Base-by-base conservation (phyloP, 2,888 invertebrate genomes). In the Pyrocoelia pectoralis region DNA sequence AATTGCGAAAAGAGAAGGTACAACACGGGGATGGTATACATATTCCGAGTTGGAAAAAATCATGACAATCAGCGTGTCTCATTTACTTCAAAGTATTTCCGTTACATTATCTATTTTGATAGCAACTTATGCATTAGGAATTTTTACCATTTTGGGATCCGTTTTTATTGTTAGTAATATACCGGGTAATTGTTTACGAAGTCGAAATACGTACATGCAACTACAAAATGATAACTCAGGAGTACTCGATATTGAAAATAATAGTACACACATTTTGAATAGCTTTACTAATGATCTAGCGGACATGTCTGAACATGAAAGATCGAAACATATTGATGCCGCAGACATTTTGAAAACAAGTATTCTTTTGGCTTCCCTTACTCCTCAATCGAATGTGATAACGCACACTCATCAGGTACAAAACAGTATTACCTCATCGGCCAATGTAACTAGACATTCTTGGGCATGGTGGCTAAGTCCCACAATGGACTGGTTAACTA, bases 21-120 rank as follows among this genome's bases (percentile, higher is more conserved):
- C 80, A 28, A 82, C 85, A 67, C 86, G 94, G 17, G 94, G 94
- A 1, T 93, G 91, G 89, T 90, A 91, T 75, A 93, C 94, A 0
- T 95, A 95, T 77, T 85, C 89, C 0, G 95, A 95, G 83, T 82
- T 95, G 56, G 82, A 85, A 69, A 87, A 85, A 64, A 74, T 89
- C 17, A 76, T 86, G 52, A 80, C 82, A 58, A 74, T 84, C 56
- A 84, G 84, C 61, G 72, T 85, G 43, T 71, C 82, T 17, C 77
- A 82, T n/a, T 69, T 88, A 12, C 76, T 85, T 18, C 83, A 85
- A 61, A 82, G 83, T 46, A 63, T 87, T 40, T 69, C 85, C 12
- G 83, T 84, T 57, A 81, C 89, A 55, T 83, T 87, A 24, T 80
- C 85, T 1, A 84, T 88, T 33, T 84, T 88, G 68, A 79, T 87